Evolutionary conservation across 2,113 vertebrate species (phyloP), one percentile per base, ranked within the genome.

Genomic region (Ameiurus melas): DNA sequence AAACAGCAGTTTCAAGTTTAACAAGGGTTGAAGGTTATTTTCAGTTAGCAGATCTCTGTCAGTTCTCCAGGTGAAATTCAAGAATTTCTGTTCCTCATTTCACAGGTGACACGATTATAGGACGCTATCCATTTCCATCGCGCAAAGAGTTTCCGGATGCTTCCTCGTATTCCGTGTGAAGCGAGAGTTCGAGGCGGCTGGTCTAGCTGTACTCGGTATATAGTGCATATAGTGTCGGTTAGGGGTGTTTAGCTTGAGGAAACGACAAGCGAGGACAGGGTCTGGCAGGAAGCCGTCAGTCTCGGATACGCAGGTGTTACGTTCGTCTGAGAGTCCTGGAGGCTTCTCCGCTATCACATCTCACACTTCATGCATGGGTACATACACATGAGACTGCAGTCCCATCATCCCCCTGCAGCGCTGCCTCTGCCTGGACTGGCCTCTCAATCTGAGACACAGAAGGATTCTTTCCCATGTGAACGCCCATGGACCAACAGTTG

Each of bases 241-340:
- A 66, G 58, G 27, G 60, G 87, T 78, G 51, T 77, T 88, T 85
- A 68, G 83, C 87, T 78, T 27, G 16, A 88, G 87, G 87, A 73
- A 19, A 30, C 16, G 25, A 60, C 87, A 79, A 53, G 83, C 66
- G 60, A 87, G n/a, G 43, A 84, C 82, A 85, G 30, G 85, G 85
- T 86, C 60, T 79, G 85, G 62, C 60, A 80, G 85, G 77, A 87
- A 87, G 77, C 20, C 47, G 9, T 79, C n/a, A 20, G 55, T 77
- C 70, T 86, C 22, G n/a, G 43, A 71, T 71, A 60, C 17, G 30
- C 79, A 86, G 88, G 82, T 77, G 85, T 86, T 89, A 47, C 85
- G 83, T 86, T 89, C 64, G n/a, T 86, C 77, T n/a, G 57, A 55
- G n/a, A 83, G 55, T 47, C 84, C 84, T 82, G 43, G 84, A 81